Evolutionary conservation across 1,140 invertebrate genomes (phyloP), one percentile per base, ranked within the genome.

Genomic region (Lethrus apterus): DNA sequence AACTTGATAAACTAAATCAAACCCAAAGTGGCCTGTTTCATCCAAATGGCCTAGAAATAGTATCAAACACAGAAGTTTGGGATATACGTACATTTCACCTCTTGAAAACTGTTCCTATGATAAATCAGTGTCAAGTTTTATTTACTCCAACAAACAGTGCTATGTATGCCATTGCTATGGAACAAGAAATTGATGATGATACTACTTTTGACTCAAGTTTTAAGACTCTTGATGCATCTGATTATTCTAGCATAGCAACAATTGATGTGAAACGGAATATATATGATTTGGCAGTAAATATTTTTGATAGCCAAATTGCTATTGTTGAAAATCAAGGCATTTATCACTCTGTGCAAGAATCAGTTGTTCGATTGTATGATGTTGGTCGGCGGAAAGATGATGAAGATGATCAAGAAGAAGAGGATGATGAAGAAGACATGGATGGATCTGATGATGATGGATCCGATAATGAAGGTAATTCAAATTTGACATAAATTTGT

Each of bases 1-100:
- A 98, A 62, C 93, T 99, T 61, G 96, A 98, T 70, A 98, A 98
- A 68, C 76, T 98, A 14, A 97, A 98, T 70, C 85, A 94, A 62
- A 83, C 83, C 24, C 78, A 96, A 14, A 96, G 89, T 62, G 96
- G 95, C 0, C 83, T 94, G 1, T 99, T 99, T 65, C 94, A 98
- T 79, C 94, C 95, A 0, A 95, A 93, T 66, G 94, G 93, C 0
- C 74, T 92, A 26, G 93, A 98, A 74, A 75, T 81, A 32, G 80
- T 88, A 47, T 84, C 86, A n/a, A 89, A 89, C 57, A 89, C 84
- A 1, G 86, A 90, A 73, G 83, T 95, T 24, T 99, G 95, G 95
- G 95, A 99, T 67, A 65, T 98, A 4, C 74, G 94, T 48, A 96
- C 92, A 9, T 98, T 93, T 69, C 89, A 95, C 66, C 70, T 99